Evolutionary conservation across 2,888 invertebrate species (phyloP).

Genomic region (Dorcus hopei): DNA sequence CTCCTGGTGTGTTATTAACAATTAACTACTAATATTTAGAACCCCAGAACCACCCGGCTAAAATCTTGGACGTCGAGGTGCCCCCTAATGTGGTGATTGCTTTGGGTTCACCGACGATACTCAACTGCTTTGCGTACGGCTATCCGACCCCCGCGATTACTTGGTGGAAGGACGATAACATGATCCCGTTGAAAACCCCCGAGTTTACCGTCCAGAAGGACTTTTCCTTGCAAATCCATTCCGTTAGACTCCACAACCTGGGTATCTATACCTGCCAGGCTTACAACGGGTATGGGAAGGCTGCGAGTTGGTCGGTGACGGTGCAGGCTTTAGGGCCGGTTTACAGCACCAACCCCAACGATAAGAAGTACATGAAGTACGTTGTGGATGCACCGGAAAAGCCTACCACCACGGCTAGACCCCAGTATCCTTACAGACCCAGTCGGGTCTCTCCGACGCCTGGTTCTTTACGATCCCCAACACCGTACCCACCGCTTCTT

Average conservation of each 20-base stretch:
- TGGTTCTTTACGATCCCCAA: not conserved
- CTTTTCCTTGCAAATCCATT: conserved; percentile 70
- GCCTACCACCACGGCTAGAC: conserved; percentile 40
- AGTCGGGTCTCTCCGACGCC: conserved; percentile 2
- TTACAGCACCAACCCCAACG: conserved; percentile 55
- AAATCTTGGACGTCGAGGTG: conserved; percentile 53
- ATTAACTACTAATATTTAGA: conserved; percentile 15
- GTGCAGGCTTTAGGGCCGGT: conserved; percentile 71
- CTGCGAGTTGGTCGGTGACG: conserved; percentile 73
- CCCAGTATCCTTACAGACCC: conserved; percentile 45
- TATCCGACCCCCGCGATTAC: conserved; percentile 74
- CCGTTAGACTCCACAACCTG: conserved; percentile 67
- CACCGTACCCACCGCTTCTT: conserved; percentile 32
- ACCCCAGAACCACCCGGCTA: conserved; percentile 19
- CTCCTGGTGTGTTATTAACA: not conserved
- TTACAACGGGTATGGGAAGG: conserved; percentile 72
- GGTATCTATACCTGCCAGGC: conserved; percentile 89
- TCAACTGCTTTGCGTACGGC: conserved; percentile 81
- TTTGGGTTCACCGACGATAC: conserved; percentile 64
- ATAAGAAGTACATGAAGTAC: conserved; percentile 59
- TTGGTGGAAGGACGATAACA: conserved; percentile 78
- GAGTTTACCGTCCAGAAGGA: conserved; percentile 71
- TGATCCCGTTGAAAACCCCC: conserved; percentile 69
- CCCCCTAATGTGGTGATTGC: conserved; percentile 65
- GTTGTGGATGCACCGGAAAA: conserved; percentile 54